Evolutionary conservation across 2,888 invertebrate genomes (phyloP), one percentile per base, ranked within the genome.

Genomic region (Itoplectis maculator): DNA sequence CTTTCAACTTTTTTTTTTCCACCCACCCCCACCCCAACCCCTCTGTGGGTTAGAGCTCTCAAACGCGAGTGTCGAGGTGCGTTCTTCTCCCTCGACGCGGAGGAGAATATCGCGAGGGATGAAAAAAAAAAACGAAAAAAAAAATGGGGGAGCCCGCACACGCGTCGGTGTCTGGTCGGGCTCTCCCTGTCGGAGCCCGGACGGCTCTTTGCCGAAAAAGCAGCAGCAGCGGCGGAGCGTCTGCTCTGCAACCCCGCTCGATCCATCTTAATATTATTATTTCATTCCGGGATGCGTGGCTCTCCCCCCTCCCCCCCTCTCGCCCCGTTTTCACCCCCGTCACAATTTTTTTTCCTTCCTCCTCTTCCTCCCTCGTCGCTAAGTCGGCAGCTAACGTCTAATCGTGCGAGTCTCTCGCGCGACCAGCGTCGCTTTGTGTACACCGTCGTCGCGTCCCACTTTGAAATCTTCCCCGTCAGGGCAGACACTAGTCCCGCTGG

Each of bases 231-330:
- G 5, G 29, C 29, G 5, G 29, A 2, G 29, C 29, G 29, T 5
- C 29, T 5, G 3, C 29, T 5, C 29, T 29, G 29, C 79, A 69
- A 68, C 82, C 85, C 85, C 54, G 83, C 74, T 82, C 90, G 88
- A 90, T 92, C 90, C 91, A 91, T 91, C 91, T 92, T 92, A 92
- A 92, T 92, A 91, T 92, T 92, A 92, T 92, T 92, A 92, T 91
- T 92, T 91, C 92, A 92, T 92, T 92, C 89, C 89, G 88, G 88
- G 88, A 88, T 92, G 88, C 89, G 88, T 88, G n/a, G n/a, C n/a
- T n/a, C n/a, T n/a, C n/a, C n/a, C n/a, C n/a, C n/a, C n/a, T n/a
- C n/a, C n/a, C n/a, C n/a, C n/a, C n/a, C n/a, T n/a, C n/a, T n/a
- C 88, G 87, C 29, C 3, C 29, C 29, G 29, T 29, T 90, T 90